These are phyloP conservation scores for Paratilapia polleni DNA, from an alignment of 2,113 vertebrate species.

Conservation along the genomic window DNA sequence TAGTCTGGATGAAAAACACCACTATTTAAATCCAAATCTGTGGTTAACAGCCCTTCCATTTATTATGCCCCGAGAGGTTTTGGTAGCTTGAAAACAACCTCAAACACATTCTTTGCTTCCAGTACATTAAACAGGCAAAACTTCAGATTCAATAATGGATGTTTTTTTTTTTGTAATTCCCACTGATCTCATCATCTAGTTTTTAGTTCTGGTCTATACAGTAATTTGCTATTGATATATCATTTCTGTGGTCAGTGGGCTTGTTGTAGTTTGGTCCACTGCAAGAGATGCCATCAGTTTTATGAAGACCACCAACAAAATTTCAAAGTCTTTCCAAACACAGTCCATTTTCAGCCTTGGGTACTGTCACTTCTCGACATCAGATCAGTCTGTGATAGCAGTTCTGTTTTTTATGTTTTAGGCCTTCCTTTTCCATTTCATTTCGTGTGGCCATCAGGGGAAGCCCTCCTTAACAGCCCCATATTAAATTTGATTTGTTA, in stretches of 20 bases:
- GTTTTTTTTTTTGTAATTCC: not conserved
- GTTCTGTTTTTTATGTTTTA: not conserved
- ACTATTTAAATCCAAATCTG: conserved; percentile 2
- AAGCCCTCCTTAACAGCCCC: not conserved
- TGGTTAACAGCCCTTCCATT: conserved; percentile 23
- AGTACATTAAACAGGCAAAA: conserved; percentile 38
- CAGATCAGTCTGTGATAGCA: not conserved
- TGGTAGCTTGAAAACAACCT: conserved; percentile 18
- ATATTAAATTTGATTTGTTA: not conserved
- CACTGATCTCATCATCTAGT: not conserved
- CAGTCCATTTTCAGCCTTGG: not conserved
- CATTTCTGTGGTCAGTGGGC: not conserved
- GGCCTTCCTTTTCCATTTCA: not conserved
- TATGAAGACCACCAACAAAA: not conserved
- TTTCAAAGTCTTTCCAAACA: not conserved
- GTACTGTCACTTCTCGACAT: not conserved
- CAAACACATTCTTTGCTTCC: conserved; percentile 21
- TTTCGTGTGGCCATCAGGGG: not conserved
- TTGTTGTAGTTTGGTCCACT: not conserved
- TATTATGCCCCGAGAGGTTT: conserved; percentile 11
- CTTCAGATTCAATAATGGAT: not conserved
- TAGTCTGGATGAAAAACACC: conserved; percentile 12
- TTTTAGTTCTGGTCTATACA: not conserved
- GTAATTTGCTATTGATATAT: not conserved
- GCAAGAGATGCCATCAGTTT: not conserved